phyloP scores from a whole-genome alignment of 2,113 vertebrate species.

The Cebidichthys violaceus region DNA sequence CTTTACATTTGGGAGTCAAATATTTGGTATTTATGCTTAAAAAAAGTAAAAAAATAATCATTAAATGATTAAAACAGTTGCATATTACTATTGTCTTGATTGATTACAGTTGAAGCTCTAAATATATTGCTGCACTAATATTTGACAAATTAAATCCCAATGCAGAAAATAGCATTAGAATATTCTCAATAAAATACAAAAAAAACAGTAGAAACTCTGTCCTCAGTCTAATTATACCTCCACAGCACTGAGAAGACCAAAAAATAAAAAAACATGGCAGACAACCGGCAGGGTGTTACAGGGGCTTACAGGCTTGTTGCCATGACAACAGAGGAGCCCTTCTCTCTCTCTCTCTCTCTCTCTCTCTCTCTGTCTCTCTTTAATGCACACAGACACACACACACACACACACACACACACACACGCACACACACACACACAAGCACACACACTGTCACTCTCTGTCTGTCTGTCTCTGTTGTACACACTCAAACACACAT shows the following conservation, averaged over 20 bases:
- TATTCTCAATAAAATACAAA: constrained; percentile 27
- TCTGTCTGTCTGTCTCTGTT: constrained; percentile 58
- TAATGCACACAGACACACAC: constrained; percentile 47
- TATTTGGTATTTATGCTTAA: background rate
- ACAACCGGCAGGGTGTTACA: constrained; percentile 86
- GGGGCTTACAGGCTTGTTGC: constrained; percentile 88
- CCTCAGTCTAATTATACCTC: constrained; percentile 63
- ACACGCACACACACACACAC: constrained; percentile 38
- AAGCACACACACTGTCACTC: constrained; percentile 49
- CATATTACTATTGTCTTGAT: background rate
- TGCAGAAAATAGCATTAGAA: constrained; percentile 1
- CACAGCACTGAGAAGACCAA: constrained; percentile 67
- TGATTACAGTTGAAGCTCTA: background rate
- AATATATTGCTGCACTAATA: background rate
- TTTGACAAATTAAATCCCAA: background rate
- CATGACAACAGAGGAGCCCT: constrained; percentile 92
- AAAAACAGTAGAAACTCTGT: constrained; percentile 25
- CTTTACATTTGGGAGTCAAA: background rate
- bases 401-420: constrained; percentile 45
- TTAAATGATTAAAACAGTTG: background rate
- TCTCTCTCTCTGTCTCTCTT: constrained; percentile 49
- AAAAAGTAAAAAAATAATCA: background rate
- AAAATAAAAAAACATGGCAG: constrained; percentile 80
- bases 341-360: constrained; percentile 19
- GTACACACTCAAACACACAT: constrained; percentile 43